Conservation (phyloP, 2,888 invertebrate species). For the Pseudococcus jackbeardsleyi region DNA sequence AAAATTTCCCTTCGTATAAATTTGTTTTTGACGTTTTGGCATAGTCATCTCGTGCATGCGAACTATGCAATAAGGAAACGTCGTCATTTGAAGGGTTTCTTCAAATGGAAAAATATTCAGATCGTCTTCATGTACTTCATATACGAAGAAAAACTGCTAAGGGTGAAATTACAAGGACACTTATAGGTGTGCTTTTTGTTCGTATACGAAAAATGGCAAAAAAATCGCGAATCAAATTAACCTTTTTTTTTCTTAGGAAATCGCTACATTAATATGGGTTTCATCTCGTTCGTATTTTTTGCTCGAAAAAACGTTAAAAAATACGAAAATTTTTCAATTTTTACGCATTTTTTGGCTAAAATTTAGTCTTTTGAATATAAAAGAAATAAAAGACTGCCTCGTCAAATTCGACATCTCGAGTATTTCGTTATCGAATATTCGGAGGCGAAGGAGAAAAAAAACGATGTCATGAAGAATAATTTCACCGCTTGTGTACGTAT, state of each 20-base stretch:
- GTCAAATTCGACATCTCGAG: neutral
- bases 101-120: constrained; percentile 13
- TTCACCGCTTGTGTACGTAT: neutral
- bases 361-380: neutral
- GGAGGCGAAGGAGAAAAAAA: neutral
- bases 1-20: neutral
- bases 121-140: neutral
- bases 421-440: constrained; percentile 17
- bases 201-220: neutral
- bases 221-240: neutral
- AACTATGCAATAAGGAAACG: constrained; percentile 22
- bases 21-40: neutral
- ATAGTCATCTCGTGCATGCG: neutral
- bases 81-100: constrained; percentile 7
- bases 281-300: neutral
- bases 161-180: neutral
- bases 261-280: neutral
- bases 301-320: neutral
- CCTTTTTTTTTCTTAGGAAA: neutral
- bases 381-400: neutral
- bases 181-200: neutral
- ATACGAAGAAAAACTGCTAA: neutral
- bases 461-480: neutral
- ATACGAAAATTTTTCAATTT: neutral
- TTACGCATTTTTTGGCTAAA: neutral